phyloP scores from a whole-genome alignment of 2,113 vertebrate species.

The Ahaetulla prasina region DNA sequence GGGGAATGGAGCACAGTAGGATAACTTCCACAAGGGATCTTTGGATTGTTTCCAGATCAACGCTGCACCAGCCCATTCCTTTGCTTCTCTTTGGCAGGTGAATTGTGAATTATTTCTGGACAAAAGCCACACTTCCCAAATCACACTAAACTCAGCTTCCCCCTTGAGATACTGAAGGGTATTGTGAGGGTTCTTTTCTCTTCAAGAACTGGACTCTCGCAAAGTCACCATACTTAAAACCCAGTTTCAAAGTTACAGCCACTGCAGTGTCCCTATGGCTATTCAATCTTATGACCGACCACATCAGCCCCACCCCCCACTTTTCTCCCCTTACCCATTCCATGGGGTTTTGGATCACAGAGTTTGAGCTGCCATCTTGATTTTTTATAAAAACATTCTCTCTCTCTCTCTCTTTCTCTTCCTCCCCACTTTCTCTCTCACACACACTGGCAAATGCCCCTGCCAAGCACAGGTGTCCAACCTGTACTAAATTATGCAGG shows the following conservation, averaged over 20 bases:
- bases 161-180: background rate
- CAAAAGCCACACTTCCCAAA: background rate
- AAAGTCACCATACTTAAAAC: background rate
- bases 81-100: background rate
- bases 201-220: background rate
- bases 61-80: background rate
- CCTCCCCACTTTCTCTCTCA: background rate
- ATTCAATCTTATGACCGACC: background rate
- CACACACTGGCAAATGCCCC: background rate
- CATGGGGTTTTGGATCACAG: background rate
- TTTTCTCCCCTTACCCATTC: background rate
- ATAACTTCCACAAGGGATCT: background rate
- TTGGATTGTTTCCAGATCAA: background rate
- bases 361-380: background rate
- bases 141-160: background rate
- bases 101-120: background rate
- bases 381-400: background rate
- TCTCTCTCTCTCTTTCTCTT: background rate
- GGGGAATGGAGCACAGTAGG: background rate
- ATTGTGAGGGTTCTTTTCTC: background rate
- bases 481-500: background rate
- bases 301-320: background rate
- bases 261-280: background rate
- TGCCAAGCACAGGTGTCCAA: background rate
- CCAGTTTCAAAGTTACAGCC: background rate